Evolutionary conservation across 1,140 invertebrate species (phyloP).

Genomic region (Platyscapa corneri): DNA sequence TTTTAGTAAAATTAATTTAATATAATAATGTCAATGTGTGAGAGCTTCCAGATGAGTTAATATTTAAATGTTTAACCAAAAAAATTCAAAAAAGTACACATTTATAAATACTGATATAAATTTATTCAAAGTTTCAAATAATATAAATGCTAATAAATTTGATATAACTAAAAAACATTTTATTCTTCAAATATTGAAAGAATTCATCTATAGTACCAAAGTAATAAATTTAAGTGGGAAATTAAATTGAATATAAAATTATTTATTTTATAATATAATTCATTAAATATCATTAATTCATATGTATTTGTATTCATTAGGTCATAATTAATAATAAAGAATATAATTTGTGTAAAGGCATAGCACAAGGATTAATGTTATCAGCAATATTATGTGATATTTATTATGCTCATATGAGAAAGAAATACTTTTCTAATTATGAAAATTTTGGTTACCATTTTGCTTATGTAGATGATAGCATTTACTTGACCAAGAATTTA

Average conservation of each 20-base stretch:
- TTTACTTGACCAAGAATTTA: conserved; percentile 15
- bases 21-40: conserved; percentile 11
- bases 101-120: background rate
- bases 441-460: conserved; percentile 15
- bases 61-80: background rate
- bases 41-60: conserved; percentile 8
- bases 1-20: conserved; percentile 23
- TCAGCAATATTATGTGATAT: conserved; percentile 38
- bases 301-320: conserved; percentile 12
- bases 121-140: background rate
- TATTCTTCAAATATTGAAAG: background rate
- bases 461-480: conserved; percentile 43
- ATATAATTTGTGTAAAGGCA: conserved; percentile 25
- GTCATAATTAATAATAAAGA: conserved; percentile 7
- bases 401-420: conserved; percentile 43
- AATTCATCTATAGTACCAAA: conserved; percentile 18
- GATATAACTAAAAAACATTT: background rate
- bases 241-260: background rate
- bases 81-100: conserved; percentile 12
- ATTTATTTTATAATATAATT: background rate
- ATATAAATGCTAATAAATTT: background rate
- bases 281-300: conserved; percentile 8
- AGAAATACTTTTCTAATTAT: conserved; percentile 25
- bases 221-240: conserved; percentile 3
- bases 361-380: conserved; percentile 44